Conservation (phyloP, 2,113 vertebrate genomes). For the Phocoena sinus region DNA sequence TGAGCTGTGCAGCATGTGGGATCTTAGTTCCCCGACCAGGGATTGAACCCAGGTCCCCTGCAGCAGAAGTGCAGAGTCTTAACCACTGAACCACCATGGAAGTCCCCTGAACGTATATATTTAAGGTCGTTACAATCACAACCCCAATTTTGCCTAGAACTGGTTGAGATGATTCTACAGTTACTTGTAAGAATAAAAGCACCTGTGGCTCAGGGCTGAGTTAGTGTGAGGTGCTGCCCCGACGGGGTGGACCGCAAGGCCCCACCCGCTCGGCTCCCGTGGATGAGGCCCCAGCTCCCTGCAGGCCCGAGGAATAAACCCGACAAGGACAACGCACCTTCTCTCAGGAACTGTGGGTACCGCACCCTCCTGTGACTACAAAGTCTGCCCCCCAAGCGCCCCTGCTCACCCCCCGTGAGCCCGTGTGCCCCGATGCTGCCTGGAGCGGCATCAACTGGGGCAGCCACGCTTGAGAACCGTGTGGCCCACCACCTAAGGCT, state of each 20-base stretch:
- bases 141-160: too few species aligned
- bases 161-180: neutral
- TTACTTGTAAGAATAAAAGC: neutral
- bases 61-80: too few species aligned
- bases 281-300: neutral
- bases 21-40: too few species aligned
- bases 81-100: too few species aligned
- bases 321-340: neutral
- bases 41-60: too few species aligned
- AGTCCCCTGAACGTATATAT: neutral
- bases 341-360: neutral
- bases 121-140: neutral
- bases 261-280: fast-evolving
- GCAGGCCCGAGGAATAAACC: neutral
- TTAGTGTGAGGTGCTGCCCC: fast-evolving
- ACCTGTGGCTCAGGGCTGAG: fast-evolving
- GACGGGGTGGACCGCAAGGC: too few species aligned
- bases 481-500: neutral
- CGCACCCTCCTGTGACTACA: too few species aligned
- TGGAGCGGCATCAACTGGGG: neutral
- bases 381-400: neutral
- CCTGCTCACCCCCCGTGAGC: neutral
- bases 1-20: too few species aligned
- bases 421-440: neutral
- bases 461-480: neutral